Conservation (phyloP, 35 echinoderm and acorn worm species). For the Anneissia japonica region DNA sequence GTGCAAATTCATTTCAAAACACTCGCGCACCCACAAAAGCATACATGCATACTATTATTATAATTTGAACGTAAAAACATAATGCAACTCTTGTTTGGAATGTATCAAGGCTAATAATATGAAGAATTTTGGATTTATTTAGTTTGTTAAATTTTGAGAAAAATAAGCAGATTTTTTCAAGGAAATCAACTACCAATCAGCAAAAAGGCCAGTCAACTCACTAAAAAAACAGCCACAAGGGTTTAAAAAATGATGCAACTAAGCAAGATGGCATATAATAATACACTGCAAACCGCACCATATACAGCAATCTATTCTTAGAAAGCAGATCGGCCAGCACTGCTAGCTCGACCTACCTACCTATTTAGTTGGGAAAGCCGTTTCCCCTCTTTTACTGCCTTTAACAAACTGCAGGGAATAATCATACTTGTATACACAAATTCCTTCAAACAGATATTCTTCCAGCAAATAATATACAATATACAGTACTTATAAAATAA, state of each 20-base stretch:
- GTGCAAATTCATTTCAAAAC: too few species aligned
- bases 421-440: background rate
- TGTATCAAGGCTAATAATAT: too few species aligned
- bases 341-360: background rate
- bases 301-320: background rate
- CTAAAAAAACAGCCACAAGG: too few species aligned
- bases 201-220: too few species aligned
- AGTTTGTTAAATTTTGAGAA: too few species aligned
- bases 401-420: background rate
- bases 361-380: background rate
- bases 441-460: background rate
- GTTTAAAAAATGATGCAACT: background rate
- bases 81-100: too few species aligned
- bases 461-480: background rate
- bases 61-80: too few species aligned
- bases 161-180: too few species aligned
- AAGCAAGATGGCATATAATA: background rate
- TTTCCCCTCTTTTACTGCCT: slow-evolving; percentile 1
- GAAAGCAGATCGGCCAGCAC: background rate
- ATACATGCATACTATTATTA: too few species aligned
- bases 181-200: too few species aligned
- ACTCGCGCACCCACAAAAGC: too few species aligned
- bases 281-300: background rate
- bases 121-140: too few species aligned
- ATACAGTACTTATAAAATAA: background rate